Conservation (phyloP, 2,797 vertebrate species). For the Eremophila alpestris region DNA sequence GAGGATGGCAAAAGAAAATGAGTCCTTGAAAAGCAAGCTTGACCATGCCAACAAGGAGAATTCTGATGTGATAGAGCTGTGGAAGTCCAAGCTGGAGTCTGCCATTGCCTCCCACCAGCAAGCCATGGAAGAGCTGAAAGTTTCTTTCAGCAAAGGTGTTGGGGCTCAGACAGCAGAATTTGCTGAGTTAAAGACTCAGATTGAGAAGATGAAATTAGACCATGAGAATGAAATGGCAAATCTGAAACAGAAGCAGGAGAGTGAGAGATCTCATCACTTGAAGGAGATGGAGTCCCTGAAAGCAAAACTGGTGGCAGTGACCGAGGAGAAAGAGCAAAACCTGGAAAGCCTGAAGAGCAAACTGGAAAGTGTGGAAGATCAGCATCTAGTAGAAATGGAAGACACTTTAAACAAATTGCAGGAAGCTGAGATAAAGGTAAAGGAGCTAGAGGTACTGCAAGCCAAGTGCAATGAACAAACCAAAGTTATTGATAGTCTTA, state of each 20-base stretch:
- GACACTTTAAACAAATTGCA: constrained; percentile 92
- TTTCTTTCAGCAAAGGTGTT: constrained; percentile 85
- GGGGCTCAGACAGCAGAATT: constrained; percentile 83
- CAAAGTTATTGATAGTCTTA: constrained; percentile 75
- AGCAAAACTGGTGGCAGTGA: constrained; percentile 73
- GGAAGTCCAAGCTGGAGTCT: constrained; percentile 88
- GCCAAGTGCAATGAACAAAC: constrained; percentile 76
- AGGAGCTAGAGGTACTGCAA: constrained; percentile 87
- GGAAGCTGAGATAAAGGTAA: constrained; percentile 88
- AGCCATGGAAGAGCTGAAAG: constrained; percentile 88
- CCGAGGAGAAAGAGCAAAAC: constrained; percentile 86
- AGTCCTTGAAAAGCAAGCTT: constrained; percentile 84
- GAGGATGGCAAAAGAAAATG: constrained; percentile 85
- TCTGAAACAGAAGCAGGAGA: constrained; percentile 75
- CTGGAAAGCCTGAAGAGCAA: constrained; percentile 83
- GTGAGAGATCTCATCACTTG: constrained; percentile 67
- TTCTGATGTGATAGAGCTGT: constrained; percentile 79
- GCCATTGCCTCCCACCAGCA: constrained; percentile 86
- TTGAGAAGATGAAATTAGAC: constrained; percentile 85
- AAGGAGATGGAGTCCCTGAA: constrained; percentile 80
- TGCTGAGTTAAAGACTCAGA: constrained; percentile 83
- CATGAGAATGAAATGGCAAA: constrained; percentile 80
- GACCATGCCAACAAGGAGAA: constrained; percentile 88
- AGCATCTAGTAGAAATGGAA: constrained; percentile 97
- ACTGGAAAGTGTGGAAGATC: constrained; percentile 89